A percentile compares a stretch with the other conserved stretches of the same genome.
phyloP scores from a whole-genome alignment of 2,797 vertebrate species.

The Bradypus variegatus region DNA sequence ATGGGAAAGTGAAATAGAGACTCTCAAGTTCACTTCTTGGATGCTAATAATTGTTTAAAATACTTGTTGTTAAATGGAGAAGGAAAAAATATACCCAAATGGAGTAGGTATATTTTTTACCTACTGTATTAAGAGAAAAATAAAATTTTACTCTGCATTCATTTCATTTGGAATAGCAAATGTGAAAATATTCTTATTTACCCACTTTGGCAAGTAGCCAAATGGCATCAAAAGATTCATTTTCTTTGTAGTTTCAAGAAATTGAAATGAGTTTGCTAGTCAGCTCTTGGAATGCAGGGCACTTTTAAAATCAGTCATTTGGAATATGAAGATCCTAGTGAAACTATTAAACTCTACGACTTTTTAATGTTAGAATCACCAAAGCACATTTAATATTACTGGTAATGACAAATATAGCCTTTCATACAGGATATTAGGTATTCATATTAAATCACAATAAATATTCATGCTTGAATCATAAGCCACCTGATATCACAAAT shows the following conservation, averaged over 20 bases:
- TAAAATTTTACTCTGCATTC: not conserved
- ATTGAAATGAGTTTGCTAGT: conserved; percentile 26
- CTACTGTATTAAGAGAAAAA: not conserved
- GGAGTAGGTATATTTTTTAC: too few relatives aligned
- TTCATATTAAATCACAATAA: conserved; percentile 46
- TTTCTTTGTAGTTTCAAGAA: conserved; percentile 40
- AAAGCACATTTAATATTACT: conserved; percentile 40
- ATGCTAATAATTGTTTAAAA: not conserved
- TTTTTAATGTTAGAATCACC: conserved; percentile 50
- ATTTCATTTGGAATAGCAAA: not conserved
- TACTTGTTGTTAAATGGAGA: not conserved
- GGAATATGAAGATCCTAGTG: conserved; percentile 18
- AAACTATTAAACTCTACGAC: conserved; percentile 13
- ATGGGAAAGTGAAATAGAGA: not conserved
- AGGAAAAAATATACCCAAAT: too few relatives aligned
- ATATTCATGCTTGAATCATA: conserved; percentile 36
- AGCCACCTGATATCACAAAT: conserved; percentile 39
- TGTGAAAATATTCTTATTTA: conserved; percentile 41
- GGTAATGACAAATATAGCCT: conserved; percentile 21
- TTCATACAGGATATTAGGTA: conserved; percentile 38
- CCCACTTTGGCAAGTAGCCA: conserved; percentile 32
- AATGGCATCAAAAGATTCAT: conserved; percentile 5
- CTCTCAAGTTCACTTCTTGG: not conserved
- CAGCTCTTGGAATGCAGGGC: conserved; percentile 28
- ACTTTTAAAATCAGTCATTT: conserved; percentile 42